Evolutionary conservation across 2,797 vertebrate species (phyloP), one percentile per base, ranked within the genome.

Genomic region (Karalla daura): DNA sequence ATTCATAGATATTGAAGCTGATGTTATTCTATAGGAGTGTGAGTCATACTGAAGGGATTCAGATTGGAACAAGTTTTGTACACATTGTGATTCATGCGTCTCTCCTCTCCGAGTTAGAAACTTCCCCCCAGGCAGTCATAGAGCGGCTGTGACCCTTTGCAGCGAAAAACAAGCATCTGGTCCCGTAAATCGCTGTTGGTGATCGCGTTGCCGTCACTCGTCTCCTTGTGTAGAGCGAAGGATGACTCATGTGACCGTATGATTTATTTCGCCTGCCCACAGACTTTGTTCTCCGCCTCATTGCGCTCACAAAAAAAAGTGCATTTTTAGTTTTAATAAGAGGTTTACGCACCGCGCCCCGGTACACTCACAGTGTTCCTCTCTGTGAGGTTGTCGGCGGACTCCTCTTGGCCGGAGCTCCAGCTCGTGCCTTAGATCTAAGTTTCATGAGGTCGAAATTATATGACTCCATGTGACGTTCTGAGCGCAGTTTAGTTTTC

Each of bases 291-390:
- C 67, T 51, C 56, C 40, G 72, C 60, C 61, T 47, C 46, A 61
- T 68, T 52, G 66, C 64, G 20, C 70, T 81, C 78, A 70, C 59
- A 79, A 81, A 83, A 68, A 79, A 81, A 83, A 68, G 52, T 59
- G 60, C 54, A 71, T 80, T 85, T 85, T 81, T 79, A 83, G 76
- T 61, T 80, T 82, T 85, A 74, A 78, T 72, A 70, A 54, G 60
- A 17, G 71, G 56, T 60, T 81, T 35, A 20, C 17, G 32, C 53
- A 53, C 56, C 18, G 0, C 30, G 12, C 53, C 32, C 35, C 21
- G 17, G 62, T 8, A 25, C 46, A 35, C 52, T 68, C 63, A 44
- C 2, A 14, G 28, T 1, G 13, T 67, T 23, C 52, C 15, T 54
- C 59, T 20, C 44, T 74, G 66, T 63, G 14, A 53, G 58, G 58